Conservation (phyloP, 92 coral and sea anemone genomes). For the Plumapathes pennacea region DNA sequence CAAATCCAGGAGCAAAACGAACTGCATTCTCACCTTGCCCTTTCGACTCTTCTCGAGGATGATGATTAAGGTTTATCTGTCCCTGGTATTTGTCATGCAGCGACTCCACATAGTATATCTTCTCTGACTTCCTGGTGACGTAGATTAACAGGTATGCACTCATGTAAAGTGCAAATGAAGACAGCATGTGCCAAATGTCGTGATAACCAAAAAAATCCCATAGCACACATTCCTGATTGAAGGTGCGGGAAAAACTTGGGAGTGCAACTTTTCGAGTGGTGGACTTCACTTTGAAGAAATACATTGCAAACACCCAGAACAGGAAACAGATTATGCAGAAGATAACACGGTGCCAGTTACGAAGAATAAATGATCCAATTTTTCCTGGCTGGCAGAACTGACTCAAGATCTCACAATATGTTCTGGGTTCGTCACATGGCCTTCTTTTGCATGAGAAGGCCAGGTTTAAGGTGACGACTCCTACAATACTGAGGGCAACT, state of each 20-base stretch:
- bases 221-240: constrained; percentile 75
- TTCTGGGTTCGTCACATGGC: no score
- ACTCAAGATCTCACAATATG: constrained; percentile 1
- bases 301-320: constrained; percentile 94
- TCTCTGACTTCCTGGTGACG: constrained; percentile 70
- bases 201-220: constrained; percentile 98
- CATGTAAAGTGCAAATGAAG: constrained; percentile 87
- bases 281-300: constrained; percentile 81
- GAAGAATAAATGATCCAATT: background rate
- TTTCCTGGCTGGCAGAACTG: constrained; percentile 8
- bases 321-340: constrained; percentile 50
- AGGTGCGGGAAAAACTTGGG: constrained; percentile 78
- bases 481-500: constrained; percentile 63
- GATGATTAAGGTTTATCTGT: no score
- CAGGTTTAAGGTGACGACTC: constrained; percentile 51
- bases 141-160: constrained; percentile 85
- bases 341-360: constrained; percentile 64
- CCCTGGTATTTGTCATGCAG: no score
- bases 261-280: constrained; percentile 67
- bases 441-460: constrained; percentile 32
- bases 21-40: no score
- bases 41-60: no score
- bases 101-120: constrained; percentile 60
- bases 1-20: no score
- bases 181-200: constrained; percentile 98